Percentiles rank a stretch among this genome's conserved stretches.
Conservation (phyloP, 2,797 vertebrate species). For the Coluber constrictor region DNA sequence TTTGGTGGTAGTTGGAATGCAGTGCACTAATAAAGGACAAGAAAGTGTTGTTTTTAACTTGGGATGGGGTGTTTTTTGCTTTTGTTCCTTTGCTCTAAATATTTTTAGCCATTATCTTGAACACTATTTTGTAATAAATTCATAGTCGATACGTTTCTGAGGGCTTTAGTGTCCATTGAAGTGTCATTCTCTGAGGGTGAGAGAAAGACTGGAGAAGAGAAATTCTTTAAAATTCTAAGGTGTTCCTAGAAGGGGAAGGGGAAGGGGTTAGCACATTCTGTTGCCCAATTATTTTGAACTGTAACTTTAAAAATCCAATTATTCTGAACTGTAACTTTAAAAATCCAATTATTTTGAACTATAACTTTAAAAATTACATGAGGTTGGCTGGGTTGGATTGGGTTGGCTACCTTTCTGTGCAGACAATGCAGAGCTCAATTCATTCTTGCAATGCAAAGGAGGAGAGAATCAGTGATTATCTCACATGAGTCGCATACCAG, state of each 20-base stretch:
- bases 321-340: too few species aligned
- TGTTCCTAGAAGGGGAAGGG: background rate
- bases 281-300: constrained; percentile 49
- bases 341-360: too few species aligned
- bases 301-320: too few species aligned
- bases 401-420: background rate
- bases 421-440: background rate
- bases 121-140: constrained; percentile 77
- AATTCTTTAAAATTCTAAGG: constrained; percentile 50
- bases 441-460: background rate
- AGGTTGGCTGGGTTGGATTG: background rate
- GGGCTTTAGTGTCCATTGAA: constrained; percentile 66
- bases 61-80: constrained; percentile 60
- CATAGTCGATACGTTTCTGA: constrained; percentile 64
- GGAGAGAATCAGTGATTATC: background rate
- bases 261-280: constrained; percentile 9
- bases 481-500: background rate
- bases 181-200: constrained; percentile 24
- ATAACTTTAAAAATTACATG: constrained; percentile 11
- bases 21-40: constrained; percentile 66
- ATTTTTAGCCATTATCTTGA: constrained; percentile 73
- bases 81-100: constrained; percentile 65
- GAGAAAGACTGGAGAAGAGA: constrained; percentile 29
- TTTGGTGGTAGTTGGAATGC: constrained; percentile 46
- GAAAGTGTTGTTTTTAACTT: constrained; percentile 71